Evolutionary conservation across 2,797 vertebrate genomes (phyloP).

Genomic region (Megalops cyprinoides): DNA sequence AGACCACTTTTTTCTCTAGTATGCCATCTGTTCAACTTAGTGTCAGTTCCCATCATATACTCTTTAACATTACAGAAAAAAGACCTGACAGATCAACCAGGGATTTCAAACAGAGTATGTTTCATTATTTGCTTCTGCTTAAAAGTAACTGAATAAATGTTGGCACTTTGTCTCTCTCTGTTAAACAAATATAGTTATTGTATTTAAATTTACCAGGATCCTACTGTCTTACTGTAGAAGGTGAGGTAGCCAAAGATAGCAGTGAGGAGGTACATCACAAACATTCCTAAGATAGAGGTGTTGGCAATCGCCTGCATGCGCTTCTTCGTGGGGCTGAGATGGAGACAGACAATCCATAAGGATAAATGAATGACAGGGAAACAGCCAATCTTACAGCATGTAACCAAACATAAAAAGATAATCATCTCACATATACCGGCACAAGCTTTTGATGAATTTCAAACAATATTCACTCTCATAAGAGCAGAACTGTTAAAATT

Average conservation of each 20-base stretch:
- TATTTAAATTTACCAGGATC: too few species aligned
- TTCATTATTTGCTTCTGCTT: too few species aligned
- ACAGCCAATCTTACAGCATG: too few species aligned
- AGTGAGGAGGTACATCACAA: constrained; percentile 84
- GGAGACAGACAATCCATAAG: not conserved
- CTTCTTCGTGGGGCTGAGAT: constrained; percentile 72
- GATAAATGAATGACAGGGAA: not conserved
- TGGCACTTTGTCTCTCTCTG: not conserved
- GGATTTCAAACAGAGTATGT: not conserved
- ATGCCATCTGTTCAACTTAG: too few species aligned
- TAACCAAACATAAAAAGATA: too few species aligned
- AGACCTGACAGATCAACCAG: not conserved
- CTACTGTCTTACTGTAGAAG: constrained; percentile 77
- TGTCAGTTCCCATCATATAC: not conserved
- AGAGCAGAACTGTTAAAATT: not conserved
- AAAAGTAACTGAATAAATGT: too few species aligned
- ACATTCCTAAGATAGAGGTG: constrained; percentile 84
- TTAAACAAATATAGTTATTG: too few species aligned
- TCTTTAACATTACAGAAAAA: not conserved
- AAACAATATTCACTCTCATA: not conserved
- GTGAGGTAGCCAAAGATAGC: constrained; percentile 87
- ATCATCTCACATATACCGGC: too few species aligned
- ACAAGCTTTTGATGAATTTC: not conserved
- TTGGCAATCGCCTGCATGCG: constrained; percentile 82
- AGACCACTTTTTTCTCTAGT: too few species aligned